A percentile compares a stretch with the other conserved stretches of the same genome.
Conservation (phyloP, 2,113 vertebrate genomes). For the Sylvilagus bachmani region DNA sequence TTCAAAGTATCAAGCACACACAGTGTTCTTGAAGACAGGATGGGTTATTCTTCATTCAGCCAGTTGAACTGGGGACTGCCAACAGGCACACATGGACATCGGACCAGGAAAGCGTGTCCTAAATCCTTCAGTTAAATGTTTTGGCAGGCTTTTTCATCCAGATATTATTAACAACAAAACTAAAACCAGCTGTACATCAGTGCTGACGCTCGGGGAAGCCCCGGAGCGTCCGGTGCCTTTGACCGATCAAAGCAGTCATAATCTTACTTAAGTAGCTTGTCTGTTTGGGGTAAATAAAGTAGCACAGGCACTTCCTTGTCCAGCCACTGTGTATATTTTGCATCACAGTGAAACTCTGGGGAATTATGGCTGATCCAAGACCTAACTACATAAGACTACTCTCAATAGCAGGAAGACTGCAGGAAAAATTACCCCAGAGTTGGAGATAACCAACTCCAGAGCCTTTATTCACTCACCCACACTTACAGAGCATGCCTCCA, state of each 20-base stretch:
- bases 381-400: not conserved
- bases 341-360: slow-evolving; percentile 53
- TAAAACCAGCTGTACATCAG: slow-evolving; percentile 48
- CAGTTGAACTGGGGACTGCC: slow-evolving; percentile 20
- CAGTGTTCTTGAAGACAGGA: slow-evolving; percentile 47
- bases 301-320: slow-evolving; percentile 57
- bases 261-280: slow-evolving; percentile 76
- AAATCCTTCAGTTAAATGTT: slow-evolving; percentile 51
- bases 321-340: slow-evolving; percentile 10
- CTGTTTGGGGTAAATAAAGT: slow-evolving; percentile 66
- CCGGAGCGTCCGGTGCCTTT: slow-evolving; percentile 48
- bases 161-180: slow-evolving; percentile 71
- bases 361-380: slow-evolving; percentile 46
- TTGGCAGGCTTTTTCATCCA: slow-evolving; percentile 61
- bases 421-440: not conserved
- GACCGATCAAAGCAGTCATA: slow-evolving; percentile 66
- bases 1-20: slow-evolving; percentile 30
- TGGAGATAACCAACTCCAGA: not conserved
- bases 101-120: slow-evolving; percentile 52
- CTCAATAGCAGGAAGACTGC: not conserved
- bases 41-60: slow-evolving; percentile 39
- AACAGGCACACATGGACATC: not conserved
- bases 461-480: not conserved
- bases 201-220: slow-evolving; percentile 57
- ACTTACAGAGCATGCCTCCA: not conserved